Conservation (phyloP, 2,888 invertebrate genomes). For the Scaptomyza parva region DNA sequence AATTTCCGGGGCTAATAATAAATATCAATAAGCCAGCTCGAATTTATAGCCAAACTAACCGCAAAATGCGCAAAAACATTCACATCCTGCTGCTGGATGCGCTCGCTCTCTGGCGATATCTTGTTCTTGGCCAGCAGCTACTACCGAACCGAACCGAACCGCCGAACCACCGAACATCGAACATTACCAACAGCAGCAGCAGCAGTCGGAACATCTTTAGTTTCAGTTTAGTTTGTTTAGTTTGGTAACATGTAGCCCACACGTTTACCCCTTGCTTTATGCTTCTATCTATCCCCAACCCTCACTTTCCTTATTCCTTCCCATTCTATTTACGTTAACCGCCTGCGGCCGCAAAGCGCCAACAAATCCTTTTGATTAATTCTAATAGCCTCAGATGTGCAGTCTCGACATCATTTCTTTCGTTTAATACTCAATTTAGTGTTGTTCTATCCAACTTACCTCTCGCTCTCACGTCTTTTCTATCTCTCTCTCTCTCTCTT, state of each 20-base stretch:
- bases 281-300: too few species aligned
- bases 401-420: conserved; percentile 75
- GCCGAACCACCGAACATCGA: neutral
- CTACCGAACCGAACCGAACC: neutral
- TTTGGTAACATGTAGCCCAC: conserved; percentile 21
- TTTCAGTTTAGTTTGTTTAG: conserved; percentile 6
- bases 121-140: conserved; percentile 21
- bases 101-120: too few species aligned
- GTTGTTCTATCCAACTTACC: conserved; percentile 44
- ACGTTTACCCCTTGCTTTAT: neutral
- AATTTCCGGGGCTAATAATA: conserved; percentile 74
- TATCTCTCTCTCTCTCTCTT: neutral
- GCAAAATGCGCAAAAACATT: conserved; percentile 56
- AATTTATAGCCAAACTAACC: conserved; percentile 74
- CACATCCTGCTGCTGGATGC: conserved; percentile 20
- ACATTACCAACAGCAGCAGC: conserved; percentile 2
- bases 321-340: conserved; percentile 8
- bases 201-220: conserved; percentile 17
- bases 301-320: neutral
- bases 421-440: conserved; percentile 79
- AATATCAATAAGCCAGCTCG: conserved; percentile 75
- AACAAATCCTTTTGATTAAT: conserved; percentile 79
- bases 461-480: neutral
- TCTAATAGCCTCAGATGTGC: conserved; percentile 78
- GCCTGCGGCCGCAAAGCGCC: conserved; percentile 62